These are phyloP conservation scores for Castor canadensis DNA, from an alignment of 2,113 vertebrate species.

Conservation along the genomic window DNA sequence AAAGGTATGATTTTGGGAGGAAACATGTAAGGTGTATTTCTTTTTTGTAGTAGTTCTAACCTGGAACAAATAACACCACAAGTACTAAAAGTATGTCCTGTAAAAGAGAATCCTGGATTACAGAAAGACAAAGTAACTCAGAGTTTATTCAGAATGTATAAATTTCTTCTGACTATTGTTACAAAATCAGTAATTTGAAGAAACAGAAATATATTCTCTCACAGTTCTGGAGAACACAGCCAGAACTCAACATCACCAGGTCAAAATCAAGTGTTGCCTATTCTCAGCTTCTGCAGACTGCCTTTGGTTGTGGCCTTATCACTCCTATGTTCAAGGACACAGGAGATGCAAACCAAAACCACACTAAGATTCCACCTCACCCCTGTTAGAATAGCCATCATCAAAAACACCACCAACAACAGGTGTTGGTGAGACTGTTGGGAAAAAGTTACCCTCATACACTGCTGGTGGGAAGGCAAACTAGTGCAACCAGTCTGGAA, in stretches of 20 bases:
- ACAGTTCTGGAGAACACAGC: neutral
- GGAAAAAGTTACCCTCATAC: too few relatives aligned
- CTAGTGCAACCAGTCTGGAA: too few relatives aligned
- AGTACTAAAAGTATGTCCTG: neutral
- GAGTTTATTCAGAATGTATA: rapidly evolving
- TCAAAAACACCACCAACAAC: too few relatives aligned
- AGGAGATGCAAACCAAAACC: too few relatives aligned
- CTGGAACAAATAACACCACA: neutral
- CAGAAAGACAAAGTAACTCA: neutral
- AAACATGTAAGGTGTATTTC: neutral
- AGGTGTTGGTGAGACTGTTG: too few relatives aligned
- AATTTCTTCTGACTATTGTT: neutral
- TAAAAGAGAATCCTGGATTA: neutral
- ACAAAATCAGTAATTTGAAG: neutral
- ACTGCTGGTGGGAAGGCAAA: too few relatives aligned
- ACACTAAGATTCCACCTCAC: too few relatives aligned
- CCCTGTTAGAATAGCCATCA: too few relatives aligned
- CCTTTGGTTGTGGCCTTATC: neutral
- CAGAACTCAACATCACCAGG: rapidly evolving
- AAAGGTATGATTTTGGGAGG: neutral
- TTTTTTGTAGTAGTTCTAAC: neutral
- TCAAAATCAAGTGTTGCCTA: neutral
- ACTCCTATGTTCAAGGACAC: neutral
- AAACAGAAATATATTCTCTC: neutral
- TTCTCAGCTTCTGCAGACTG: neutral